Evolutionary conservation across 2,888 invertebrate genomes (phyloP).

Genomic region (Eupithecia exiguata): DNA sequence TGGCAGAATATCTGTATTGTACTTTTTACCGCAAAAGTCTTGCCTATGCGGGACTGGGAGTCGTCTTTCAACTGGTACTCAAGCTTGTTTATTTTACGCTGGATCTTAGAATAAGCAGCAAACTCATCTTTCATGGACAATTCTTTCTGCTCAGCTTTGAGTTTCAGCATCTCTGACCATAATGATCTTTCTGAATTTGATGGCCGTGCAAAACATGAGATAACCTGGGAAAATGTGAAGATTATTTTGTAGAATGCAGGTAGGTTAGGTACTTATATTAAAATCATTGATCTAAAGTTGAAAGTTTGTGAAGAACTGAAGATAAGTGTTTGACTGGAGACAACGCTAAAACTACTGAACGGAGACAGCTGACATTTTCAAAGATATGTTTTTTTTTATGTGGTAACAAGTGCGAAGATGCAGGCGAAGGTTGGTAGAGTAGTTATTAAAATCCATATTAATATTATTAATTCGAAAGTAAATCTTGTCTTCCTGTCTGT

Average conservation of each 20-base stretch:
- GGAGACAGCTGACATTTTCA: background rate
- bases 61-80: constrained; percentile 74
- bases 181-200: constrained; percentile 72
- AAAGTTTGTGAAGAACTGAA: background rate
- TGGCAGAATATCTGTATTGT: constrained; percentile 68
- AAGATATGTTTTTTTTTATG: background rate
- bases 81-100: constrained; percentile 82
- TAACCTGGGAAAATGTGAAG: constrained; percentile 68
- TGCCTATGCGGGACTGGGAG: constrained; percentile 68
- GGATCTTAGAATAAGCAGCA: constrained; percentile 84
- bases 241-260: background rate
- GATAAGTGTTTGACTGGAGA: background rate
- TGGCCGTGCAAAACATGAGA: constrained; percentile 75
- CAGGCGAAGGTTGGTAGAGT: background rate
- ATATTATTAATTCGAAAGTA: too few species aligned
- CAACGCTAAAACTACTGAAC: background rate
- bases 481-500: too few species aligned
- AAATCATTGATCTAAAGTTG: background rate
- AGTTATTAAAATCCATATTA: background rate
- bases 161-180: constrained; percentile 66
- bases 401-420: background rate
- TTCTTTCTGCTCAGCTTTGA: constrained; percentile 76
- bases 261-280: background rate
- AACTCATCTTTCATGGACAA: constrained; percentile 85
- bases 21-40: constrained; percentile 70